Evolutionary conservation across 1,140 invertebrate genomes (phyloP).

Genomic region (Drosophila leontia): DNA sequence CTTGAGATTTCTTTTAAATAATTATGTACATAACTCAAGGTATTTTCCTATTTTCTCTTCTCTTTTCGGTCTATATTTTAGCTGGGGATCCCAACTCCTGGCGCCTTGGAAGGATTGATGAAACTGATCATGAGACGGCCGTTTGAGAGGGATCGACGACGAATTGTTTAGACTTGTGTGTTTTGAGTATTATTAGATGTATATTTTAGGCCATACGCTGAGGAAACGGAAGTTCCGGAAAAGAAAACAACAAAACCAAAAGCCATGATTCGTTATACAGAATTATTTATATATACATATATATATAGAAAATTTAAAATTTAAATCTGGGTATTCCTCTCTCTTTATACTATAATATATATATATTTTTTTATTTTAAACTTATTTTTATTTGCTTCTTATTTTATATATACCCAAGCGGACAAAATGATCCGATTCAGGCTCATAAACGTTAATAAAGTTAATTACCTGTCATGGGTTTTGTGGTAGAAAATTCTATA

Average conservation of each 20-base stretch:
- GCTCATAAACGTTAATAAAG: too few relatives aligned
- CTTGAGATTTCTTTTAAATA: not conserved
- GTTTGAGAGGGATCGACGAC: slow-evolving; percentile 86
- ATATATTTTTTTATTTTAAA: not conserved
- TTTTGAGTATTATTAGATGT: slow-evolving; percentile 84
- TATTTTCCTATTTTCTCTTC: slow-evolving; percentile 9
- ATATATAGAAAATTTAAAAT: not conserved
- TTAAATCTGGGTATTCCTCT: slow-evolving; percentile 15
- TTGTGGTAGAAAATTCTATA: too few relatives aligned
- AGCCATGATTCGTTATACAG: slow-evolving; percentile 47
- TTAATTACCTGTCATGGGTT: too few relatives aligned
- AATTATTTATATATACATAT: slow-evolving; percentile 38
- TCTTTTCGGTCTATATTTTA: slow-evolving; percentile 80
- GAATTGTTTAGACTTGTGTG: slow-evolving; percentile 77
- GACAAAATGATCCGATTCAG: too few relatives aligned
- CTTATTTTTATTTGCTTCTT: not conserved
- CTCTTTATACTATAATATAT: not conserved
- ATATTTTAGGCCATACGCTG: slow-evolving; percentile 72
- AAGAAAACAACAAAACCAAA: slow-evolving; percentile 23
- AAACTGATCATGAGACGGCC: slow-evolving; percentile 92
- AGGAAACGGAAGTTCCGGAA: slow-evolving; percentile 10
- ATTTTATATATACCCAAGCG: too few relatives aligned
- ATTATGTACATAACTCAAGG: not conserved
- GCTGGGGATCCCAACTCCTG: slow-evolving; percentile 92
- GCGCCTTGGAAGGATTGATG: slow-evolving; percentile 92